Conservation (phyloP, 2,797 vertebrate species). For the Acridotheres tristis region DNA sequence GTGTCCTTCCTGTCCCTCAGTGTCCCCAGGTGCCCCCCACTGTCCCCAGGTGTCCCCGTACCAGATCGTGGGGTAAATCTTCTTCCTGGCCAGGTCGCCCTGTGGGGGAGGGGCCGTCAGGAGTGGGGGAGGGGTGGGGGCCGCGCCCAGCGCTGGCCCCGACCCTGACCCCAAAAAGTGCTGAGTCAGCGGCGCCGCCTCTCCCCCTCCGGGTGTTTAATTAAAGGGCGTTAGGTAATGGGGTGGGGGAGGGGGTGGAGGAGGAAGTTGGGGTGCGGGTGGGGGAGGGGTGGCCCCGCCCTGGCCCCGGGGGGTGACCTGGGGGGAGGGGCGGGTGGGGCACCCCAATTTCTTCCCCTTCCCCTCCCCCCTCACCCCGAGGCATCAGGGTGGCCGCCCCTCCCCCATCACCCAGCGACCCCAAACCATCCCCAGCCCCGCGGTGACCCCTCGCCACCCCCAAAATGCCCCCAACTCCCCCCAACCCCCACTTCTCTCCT, state of each 20-base stretch:
- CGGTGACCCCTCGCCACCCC: too few species aligned
- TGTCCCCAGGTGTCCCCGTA: not conserved
- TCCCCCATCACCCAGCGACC: not conserved
- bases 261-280: not conserved
- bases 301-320: not conserved
- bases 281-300: not conserved
- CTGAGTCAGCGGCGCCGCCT: not conserved
- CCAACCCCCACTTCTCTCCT: too few species aligned
- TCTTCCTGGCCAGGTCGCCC: not conserved
- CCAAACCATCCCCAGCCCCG: not conserved
- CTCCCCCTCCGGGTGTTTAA: not conserved
- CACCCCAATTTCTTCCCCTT: not conserved
- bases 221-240: not conserved
- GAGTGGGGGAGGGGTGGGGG: not conserved
- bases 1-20: too few species aligned
- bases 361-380: not conserved
- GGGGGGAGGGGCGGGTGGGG: not conserved
- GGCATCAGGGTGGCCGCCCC: not conserved
- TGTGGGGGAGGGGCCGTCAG: not conserved
- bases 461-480: too few species aligned
- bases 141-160: not conserved
- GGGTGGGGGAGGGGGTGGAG: not conserved
- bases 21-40: too few species aligned
- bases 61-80: not conserved
- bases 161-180: too few species aligned